Evolutionary conservation across 2,888 invertebrate species (phyloP), one percentile per base, ranked within the genome.

Genomic region (Pseudanteris insignis): DNA sequence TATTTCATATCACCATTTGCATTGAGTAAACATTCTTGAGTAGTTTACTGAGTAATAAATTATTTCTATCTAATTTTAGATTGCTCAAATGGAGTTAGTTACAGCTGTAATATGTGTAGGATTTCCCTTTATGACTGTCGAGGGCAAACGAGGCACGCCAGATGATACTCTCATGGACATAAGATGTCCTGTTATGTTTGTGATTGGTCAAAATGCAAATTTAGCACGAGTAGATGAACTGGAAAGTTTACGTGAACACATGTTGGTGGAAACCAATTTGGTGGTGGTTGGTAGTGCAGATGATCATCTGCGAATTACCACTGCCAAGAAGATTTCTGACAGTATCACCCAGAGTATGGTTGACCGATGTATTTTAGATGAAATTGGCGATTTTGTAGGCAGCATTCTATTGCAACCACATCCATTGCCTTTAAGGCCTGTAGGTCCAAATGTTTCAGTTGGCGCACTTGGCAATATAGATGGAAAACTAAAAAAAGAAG

Each of bases 241-340:
- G 70, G 92, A 92, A 77, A 88, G 89, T 46, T 76, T 92, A 26
- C 82, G 92, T 2, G 89, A 89, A 71, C 85, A 86, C 63, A 88
- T 93, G 86, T 83, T 87, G 63, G 88, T 89, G 0, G 89, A 91
- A 73, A 89, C 90, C 2, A 87, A 89, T 40, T 78, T 92, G 24
- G 84, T 92, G 24, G 85, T 93, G 8, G 88, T 93, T 9, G 92
- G 92, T 12, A 88, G 89, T 25, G 91, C 90, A 0, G 91, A 92
- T 78, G 89, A 91, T 75, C 83, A 86, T 44, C 80, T 93, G 10
- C 81, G 90, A 28, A 84, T 93, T 59, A 85, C 85, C 3, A 87
- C 88, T 60, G 84, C 85, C 38, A 90, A 89, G 73, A 86, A 89
- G 63, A 84, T 86, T 67, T 81, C 84, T n/a, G 89, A 91, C 69